Base-by-base conservation (phyloP, 2,113 vertebrate genomes). In the Semicossyphus pulcher region DNA sequence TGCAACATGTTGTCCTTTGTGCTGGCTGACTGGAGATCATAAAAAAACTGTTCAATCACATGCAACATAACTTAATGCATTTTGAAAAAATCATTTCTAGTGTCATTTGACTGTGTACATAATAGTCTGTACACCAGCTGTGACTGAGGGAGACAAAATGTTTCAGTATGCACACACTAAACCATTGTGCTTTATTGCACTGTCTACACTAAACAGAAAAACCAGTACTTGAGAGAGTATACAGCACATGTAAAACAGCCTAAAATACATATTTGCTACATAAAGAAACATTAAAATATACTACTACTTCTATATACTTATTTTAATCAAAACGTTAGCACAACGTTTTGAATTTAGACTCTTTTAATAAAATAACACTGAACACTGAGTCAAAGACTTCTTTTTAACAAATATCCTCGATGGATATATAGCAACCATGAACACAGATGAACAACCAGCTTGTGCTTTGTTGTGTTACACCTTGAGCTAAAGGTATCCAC, bases 331-430 rank as follows among this genome's bases (percentile, higher is more conserved):
- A n/a, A 49, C 21, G 6, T 53, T 15, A 44, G 8, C 32, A 26
- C 26, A 59, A 2, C 2, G 3, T 31, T 26, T 18, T 49, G 7
- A 69, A 65, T 2, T 51, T 23, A 4, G 7, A 51, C 28, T 32
- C 3, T 42, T 70, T 67, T 62, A 71, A 82, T 70, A 23, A 70
- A 79, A 49, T 21, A 66, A 71, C 32, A 31, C 0, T 69, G 25
- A 72, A 79, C 53, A 56, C 0, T 32, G 9, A 37, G 20, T 54
- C n/a, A 36, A 59, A 34, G 0, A 9, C 7, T 31, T 56, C 10
- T 52, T 12, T 76, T 11, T 54, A 31, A 63, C 23, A 52, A 45
- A 69, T 5, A 49, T 42, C 32, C 12, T 6, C 7, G 11, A 7
- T 2, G 1, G 18, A 10, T 2, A 7, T 3, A 2, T 5, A 15